phyloP scores from a whole-genome alignment of 2,797 vertebrate species.

The Etheostoma nigrum region DNA sequence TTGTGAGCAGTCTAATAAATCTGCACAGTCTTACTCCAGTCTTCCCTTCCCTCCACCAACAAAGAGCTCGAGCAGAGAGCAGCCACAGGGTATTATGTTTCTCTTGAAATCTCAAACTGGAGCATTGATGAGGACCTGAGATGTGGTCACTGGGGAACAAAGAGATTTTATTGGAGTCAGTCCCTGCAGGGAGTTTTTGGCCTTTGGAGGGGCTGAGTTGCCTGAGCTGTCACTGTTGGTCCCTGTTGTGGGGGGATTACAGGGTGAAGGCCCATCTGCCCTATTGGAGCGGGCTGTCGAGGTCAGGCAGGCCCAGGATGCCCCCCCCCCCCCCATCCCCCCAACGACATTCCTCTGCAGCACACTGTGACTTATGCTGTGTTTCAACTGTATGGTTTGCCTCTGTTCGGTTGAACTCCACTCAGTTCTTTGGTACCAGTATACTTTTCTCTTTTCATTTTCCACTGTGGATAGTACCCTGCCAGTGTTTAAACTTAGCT shows the following conservation, averaged over 20 bases:
- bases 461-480: too few relatives aligned
- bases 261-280: constrained; percentile 71
- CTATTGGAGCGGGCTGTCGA: constrained; percentile 47
- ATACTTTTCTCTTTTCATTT: too few relatives aligned
- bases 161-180: constrained; percentile 78
- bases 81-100: constrained; percentile 60
- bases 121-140: constrained; percentile 70
- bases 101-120: constrained; percentile 64
- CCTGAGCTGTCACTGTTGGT: constrained; percentile 55
- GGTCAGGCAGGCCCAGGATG: constrained; percentile 65
- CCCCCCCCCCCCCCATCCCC: constrained; percentile 23
- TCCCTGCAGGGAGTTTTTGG: constrained; percentile 73
- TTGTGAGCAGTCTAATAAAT: constrained; percentile 56
- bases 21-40: constrained; percentile 17
- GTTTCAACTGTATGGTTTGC: too few relatives aligned
- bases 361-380: constrained; percentile 10
- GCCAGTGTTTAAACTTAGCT: too few relatives aligned
- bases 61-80: constrained; percentile 47
- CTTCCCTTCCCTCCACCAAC: constrained; percentile 39
- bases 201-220: constrained; percentile 65
- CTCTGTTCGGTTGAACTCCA: too few relatives aligned
- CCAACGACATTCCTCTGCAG: constrained; percentile 51
- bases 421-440: too few relatives aligned
- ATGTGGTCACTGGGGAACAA: constrained; percentile 73
- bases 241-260: constrained; percentile 72